A percentile compares a stretch with the other conserved stretches of the same genome.
Evolutionary conservation across 2,113 vertebrate species (phyloP).

Genomic region (Psittacus erithacus): DNA sequence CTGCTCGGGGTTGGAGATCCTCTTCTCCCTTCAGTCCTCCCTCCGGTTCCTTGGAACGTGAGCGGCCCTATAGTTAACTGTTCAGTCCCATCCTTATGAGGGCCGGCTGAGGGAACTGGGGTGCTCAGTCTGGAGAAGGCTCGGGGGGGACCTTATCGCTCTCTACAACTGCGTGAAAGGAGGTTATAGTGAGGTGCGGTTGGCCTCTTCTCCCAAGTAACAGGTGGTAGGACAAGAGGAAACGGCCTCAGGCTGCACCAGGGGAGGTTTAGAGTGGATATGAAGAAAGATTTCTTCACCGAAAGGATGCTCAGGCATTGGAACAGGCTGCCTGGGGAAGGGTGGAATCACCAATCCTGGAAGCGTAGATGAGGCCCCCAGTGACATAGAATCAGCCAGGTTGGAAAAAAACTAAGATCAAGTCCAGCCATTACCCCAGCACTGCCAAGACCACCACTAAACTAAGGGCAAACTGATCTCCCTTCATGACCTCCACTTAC

Average conservation of each 20-base stretch:
- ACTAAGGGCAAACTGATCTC: not conserved
- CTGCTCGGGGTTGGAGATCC: not conserved
- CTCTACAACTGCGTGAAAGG: not conserved
- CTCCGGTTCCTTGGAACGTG: accelerated
- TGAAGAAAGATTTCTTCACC: not conserved
- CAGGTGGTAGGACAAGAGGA: not conserved
- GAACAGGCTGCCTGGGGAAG: not conserved
- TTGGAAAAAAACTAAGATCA: not conserved
- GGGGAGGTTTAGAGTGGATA: not conserved
- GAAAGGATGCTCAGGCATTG: not conserved
- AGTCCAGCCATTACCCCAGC: not conserved
- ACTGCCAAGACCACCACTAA: not conserved
- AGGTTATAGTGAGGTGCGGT: not conserved
- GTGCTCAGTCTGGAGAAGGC: not conserved
- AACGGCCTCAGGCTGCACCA: not conserved
- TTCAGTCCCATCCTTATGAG: not conserved
- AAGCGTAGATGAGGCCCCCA: not conserved
- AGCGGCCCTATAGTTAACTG: accelerated
- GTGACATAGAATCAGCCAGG: not conserved
- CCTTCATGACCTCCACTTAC: not conserved
- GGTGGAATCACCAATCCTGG: not conserved
- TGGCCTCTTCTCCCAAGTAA: not conserved
- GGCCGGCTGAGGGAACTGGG: not conserved
- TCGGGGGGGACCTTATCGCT: not conserved
- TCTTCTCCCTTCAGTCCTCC: accelerated